A percentile compares a stretch with the other conserved stretches of the same genome.
phyloP scores from a whole-genome alignment of 2,113 vertebrate genomes.

The Mobula hypostoma region DNA sequence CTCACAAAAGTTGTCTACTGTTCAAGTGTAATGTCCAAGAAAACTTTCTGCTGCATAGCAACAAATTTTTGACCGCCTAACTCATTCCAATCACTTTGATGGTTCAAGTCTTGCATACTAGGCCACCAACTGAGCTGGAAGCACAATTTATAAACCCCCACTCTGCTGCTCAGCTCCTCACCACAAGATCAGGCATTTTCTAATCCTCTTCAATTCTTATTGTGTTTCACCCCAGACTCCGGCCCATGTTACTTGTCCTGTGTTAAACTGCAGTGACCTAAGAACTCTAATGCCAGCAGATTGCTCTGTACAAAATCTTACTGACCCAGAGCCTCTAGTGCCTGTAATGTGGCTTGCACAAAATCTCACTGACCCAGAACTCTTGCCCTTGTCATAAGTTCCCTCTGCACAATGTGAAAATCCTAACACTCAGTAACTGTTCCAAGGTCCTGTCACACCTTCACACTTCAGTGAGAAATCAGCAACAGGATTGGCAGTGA shows the following conservation, averaged over 20 bases:
- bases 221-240: neutral
- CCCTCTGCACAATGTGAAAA: no score
- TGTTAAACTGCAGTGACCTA: neutral
- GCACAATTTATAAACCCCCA: no score
- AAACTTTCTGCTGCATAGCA: neutral
- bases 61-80: neutral
- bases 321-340: neutral
- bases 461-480: neutral
- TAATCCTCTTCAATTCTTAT: neutral
- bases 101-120: neutral
- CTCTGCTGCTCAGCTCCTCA: neutral
- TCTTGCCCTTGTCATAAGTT: no score
- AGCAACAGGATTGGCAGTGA: no score
- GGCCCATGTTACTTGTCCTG: neutral
- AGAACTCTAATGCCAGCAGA: neutral
- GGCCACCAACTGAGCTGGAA: no score
- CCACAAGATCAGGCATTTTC: neutral
- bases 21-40: neutral
- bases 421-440: no score
- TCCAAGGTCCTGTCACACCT: neutral
- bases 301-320: neutral
- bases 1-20: neutral
- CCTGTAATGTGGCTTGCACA: neutral
- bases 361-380: no score
- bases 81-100: neutral